A percentile compares a stretch with the other conserved stretches of the same genome.
Evolutionary conservation across 2,888 invertebrate species (phyloP).

Genomic region (Tuta absoluta): DNA sequence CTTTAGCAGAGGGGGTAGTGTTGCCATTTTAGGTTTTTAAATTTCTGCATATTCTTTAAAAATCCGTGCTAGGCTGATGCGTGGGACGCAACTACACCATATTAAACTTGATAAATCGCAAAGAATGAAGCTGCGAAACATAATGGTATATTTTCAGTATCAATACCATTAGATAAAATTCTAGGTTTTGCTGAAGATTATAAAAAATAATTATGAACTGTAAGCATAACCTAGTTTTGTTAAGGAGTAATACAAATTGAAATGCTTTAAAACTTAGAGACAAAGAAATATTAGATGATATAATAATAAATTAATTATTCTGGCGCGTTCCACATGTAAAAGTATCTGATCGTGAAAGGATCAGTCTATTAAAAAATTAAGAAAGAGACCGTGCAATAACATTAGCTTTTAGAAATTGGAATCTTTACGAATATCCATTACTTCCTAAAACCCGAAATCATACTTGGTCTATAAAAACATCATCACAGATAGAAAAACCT

Average conservation of each 20-base stretch:
- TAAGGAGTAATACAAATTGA: constrained; percentile 42
- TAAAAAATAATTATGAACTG: too few relatives aligned
- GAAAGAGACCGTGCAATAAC: constrained; percentile 27
- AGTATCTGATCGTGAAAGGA: constrained; percentile 20
- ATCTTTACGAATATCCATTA: constrained; percentile 52
- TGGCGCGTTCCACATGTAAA: constrained; percentile 15
- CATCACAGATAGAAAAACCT: constrained; percentile 37
- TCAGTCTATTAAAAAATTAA: background rate
- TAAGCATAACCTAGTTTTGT: too few relatives aligned
- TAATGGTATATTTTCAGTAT: too few relatives aligned
- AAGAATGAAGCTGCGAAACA: too few relatives aligned
- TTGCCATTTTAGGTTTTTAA: too few relatives aligned
- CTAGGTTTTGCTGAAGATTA: too few relatives aligned
- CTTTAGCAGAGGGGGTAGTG: too few relatives aligned
- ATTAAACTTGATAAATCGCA: too few relatives aligned
- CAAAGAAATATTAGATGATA: constrained; percentile 25
- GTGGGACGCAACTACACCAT: too few relatives aligned
- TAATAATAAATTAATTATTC: constrained; percentile 31
- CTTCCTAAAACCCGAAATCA: constrained; percentile 46
- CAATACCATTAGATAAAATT: too few relatives aligned
- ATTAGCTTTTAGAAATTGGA: constrained; percentile 50
- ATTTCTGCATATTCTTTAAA: too few relatives aligned
- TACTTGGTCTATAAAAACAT: constrained; percentile 49
- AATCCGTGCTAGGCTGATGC: too few relatives aligned
- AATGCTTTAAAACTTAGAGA: constrained; percentile 37